Base-by-base conservation (phyloP, 2,888 invertebrate species). In the Dyspetes luteomarginatus region DNA sequence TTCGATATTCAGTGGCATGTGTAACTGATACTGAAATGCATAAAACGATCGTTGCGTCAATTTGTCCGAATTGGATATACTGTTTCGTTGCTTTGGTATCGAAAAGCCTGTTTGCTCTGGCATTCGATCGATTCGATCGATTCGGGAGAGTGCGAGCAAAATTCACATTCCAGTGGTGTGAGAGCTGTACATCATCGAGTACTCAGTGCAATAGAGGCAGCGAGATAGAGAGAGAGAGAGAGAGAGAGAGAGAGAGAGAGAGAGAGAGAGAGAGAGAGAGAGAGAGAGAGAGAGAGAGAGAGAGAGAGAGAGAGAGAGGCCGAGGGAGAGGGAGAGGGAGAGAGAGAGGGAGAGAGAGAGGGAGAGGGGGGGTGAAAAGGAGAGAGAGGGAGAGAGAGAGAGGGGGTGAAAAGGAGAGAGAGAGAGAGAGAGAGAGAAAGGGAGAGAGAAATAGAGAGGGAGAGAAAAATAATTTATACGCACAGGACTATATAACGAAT, bases 61-160 rank as follows among this genome's bases (percentile, higher is more conserved):
- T 81, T 77, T 73, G 48, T 41, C 81, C 43, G 48, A 64, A 76
- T 67, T 68, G 62, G 62, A 81, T 73, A 76, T 67, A 72, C 76
- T 73, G n/a, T n/a, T 81, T 76, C 68, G 68, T 73, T 62, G 67
- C 43, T 36, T 55, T 67, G 72, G 73, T 81, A 80, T 76, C 50
- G 62, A 68, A 76, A 77, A 55, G 55, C 41, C 36, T 17, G 55
- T 64, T 72, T 56, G 56, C 28, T 68, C 55, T 28, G 15, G 48
- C 50, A 24, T 81, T 48, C 64, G 24, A 73, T 76, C 68, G 76
- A 73, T 68, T 68, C 30, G 41, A n/a, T 28, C n/a, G n/a, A n/a
- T n/a, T n/a, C n/a, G n/a, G n/a, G 28, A 55, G 73, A 68, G 56
- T 67, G 36, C 45, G 76, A 68, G 62, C 76, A 48, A 55, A 75